Percentiles rank a stretch among this genome's conserved stretches.
phyloP scores from a whole-genome alignment of 2,888 invertebrate species.

The Spisula solida region DNA sequence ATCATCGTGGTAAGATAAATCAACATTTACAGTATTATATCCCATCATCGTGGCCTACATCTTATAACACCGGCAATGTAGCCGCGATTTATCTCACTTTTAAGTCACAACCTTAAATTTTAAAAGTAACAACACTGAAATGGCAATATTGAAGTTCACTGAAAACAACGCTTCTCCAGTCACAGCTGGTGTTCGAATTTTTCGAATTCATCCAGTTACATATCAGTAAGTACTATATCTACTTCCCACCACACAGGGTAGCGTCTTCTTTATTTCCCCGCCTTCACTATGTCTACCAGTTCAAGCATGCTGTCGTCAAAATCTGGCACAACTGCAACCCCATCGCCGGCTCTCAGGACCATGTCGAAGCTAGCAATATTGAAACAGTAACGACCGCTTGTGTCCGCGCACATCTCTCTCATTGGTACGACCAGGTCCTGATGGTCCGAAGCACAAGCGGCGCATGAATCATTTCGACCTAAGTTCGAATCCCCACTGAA shows the following conservation, averaged over 20 bases:
- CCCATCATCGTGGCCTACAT: no score
- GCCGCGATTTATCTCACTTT: no score
- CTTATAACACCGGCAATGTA: no score
- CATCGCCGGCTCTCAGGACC: conserved; percentile 56
- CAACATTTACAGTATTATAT: no score
- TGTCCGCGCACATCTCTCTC: conserved; percentile 59
- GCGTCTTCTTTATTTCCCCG: conserved; percentile 34
- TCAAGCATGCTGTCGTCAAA: conserved; percentile 46
- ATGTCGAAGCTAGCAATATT: conserved; percentile 60
- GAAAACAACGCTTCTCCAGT: no score
- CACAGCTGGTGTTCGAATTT: no score
- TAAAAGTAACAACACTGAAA: no score
- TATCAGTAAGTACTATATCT: no score
- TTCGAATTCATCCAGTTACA: no score
- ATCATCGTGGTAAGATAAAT: no score
- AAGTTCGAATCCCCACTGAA: conserved; percentile 68
- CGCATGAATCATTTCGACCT: conserved; percentile 66
- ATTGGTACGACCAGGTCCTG: conserved; percentile 60
- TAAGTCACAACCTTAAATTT: no score
- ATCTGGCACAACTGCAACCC: conserved; percentile 58
- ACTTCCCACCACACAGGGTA: neutral
- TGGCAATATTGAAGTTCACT: no score
- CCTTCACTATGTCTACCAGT: conserved; percentile 29
- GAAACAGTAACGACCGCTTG: conserved; percentile 50
- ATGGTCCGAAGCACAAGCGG: conserved; percentile 58